Percentiles rank a stretch among this genome's conserved stretches.
These are phyloP conservation scores for Amblyopsis hoosieri DNA, from an alignment of 2,797 vertebrate species.

Conservation along the genomic window DNA sequence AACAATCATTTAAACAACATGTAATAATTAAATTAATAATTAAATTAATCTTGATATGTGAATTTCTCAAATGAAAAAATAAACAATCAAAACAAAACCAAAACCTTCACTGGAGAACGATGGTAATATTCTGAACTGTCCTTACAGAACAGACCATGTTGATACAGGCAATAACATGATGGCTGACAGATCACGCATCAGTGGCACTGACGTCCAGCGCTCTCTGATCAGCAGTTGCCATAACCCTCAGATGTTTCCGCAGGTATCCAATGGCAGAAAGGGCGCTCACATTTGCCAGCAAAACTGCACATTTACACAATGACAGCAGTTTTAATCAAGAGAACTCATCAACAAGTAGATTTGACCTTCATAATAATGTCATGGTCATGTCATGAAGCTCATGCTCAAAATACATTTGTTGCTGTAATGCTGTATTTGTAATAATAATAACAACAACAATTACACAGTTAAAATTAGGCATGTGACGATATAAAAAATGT, in stretches of 20 bases:
- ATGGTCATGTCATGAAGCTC: no score
- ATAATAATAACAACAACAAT: neutral
- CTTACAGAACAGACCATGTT: constrained; percentile 4
- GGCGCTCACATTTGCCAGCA: constrained; percentile 91
- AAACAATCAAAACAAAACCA: neutral
- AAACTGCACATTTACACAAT: constrained; percentile 76
- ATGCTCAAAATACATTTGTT: neutral
- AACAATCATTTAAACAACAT: neutral
- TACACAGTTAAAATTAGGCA: constrained; percentile 11
- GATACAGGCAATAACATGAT: neutral
- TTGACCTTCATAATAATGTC: no score
- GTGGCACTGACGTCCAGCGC: constrained; percentile 28
- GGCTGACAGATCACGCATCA: constrained; percentile 33
- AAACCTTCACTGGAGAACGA: neutral
- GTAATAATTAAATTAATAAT: no score
- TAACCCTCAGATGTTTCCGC: constrained; percentile 78
- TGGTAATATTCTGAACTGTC: constrained; percentile 1
- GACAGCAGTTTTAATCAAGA: constrained; percentile 13
- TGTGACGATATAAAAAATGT: no score
- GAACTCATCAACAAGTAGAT: neutral
- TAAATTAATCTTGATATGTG: no score
- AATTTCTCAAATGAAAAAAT: no score
- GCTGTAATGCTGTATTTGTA: neutral
- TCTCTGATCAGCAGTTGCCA: constrained; percentile 35
- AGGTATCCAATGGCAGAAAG: constrained; percentile 93